Percentiles rank a stretch among this genome's conserved stretches.
These are phyloP conservation scores for Selenia dentaria DNA, from an alignment of 2,888 invertebrate genomes.

Conservation along the genomic window DNA sequence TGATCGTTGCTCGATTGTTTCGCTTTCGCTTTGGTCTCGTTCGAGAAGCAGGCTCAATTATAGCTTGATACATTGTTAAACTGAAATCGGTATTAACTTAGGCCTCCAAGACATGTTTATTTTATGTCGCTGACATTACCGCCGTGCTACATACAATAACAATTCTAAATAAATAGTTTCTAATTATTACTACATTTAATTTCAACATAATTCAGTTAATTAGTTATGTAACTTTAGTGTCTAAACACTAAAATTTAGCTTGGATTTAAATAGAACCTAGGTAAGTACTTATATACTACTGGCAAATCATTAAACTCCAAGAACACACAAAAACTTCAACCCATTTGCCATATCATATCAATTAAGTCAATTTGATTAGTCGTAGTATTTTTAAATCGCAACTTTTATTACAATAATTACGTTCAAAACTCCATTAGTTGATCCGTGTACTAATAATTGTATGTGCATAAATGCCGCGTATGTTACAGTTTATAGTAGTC, in stretches of 20 bases:
- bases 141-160: no score
- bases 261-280: no score
- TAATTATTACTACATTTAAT: no score
- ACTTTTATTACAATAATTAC: conserved; percentile 25
- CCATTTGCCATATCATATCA: not conserved
- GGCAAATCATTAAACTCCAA: not conserved
- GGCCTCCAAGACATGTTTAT: conserved; percentile 2
- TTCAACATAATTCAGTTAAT: no score
- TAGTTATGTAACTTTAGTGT: no score
- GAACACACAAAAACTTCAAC: not conserved
- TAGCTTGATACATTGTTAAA: conserved; percentile 10
- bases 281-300: no score
- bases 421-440: conserved; percentile 22
- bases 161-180: no score
- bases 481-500: conserved; percentile 26
- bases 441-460: conserved; percentile 27
- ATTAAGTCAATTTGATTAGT: conserved; percentile 6
- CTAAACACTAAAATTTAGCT: no score
- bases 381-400: conserved; percentile 10
- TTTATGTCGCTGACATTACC: no score
- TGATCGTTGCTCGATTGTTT: conserved; percentile 5
- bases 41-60: conserved; percentile 6
- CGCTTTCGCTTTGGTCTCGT: conserved; percentile 2
- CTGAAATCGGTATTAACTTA: conserved; percentile 1
- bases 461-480: conserved; percentile 31